phyloP scores from a whole-genome alignment of 1,140 invertebrate species.

The Hylaeus volcanicus region DNA sequence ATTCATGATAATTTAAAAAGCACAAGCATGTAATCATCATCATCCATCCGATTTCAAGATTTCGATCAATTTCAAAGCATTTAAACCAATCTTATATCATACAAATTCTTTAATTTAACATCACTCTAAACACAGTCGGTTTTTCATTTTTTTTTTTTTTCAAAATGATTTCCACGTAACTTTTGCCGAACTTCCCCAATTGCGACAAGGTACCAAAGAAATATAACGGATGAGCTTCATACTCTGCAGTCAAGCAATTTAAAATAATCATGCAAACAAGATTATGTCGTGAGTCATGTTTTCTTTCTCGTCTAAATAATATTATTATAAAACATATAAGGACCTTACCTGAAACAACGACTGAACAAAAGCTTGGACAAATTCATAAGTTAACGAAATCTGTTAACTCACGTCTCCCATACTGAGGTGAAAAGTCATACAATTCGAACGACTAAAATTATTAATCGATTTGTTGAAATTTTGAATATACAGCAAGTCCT shows the following conservation, averaged over 20 bases:
- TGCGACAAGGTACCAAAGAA: conserved; percentile 27
- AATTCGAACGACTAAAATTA: too few relatives aligned
- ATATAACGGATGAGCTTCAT: not conserved
- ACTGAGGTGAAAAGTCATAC: too few relatives aligned
- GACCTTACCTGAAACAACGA: not conserved
- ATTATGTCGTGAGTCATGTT: not conserved
- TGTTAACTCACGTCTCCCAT: too few relatives aligned
- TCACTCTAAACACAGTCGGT: conserved; percentile 31
- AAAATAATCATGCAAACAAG: conserved; percentile 37
- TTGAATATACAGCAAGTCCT: too few relatives aligned
- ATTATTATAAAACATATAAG: not conserved
- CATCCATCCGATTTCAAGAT: conserved; percentile 25
- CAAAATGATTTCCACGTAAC: not conserved
- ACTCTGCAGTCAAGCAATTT: conserved; percentile 35
- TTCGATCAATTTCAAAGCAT: conserved; percentile 29
- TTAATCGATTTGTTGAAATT: not conserved
- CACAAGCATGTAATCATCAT: conserved; percentile 14
- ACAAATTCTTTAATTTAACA: conserved; percentile 38
- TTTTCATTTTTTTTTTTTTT: not conserved
- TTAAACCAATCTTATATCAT: not conserved
- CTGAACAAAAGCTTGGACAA: not conserved
- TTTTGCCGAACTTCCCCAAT: conserved; percentile 35
- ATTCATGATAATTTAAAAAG: conserved; percentile 45
- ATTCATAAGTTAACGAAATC: not conserved
- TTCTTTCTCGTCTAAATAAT: not conserved